Percentiles rank a stretch among this genome's conserved stretches.
Conservation (phyloP, 30 jellyfish, hydroid and myxozoan genomes). For the Nemopilema nomurai region DNA sequence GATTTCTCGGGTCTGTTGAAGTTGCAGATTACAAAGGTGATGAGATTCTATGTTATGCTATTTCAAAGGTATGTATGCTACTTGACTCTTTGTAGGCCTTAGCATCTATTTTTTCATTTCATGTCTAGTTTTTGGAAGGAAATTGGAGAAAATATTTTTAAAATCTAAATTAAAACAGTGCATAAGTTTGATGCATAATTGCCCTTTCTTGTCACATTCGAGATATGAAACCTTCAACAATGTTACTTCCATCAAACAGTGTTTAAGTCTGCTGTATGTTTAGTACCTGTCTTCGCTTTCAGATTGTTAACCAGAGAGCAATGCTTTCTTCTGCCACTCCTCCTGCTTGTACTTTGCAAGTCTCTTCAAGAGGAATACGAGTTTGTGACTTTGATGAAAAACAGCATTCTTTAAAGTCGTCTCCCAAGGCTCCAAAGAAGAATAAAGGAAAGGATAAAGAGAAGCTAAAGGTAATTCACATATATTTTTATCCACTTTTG, state of each 20-base stretch:
- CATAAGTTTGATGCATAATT: no score
- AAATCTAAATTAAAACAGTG: no score
- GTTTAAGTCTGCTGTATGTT: no score
- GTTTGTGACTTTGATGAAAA: slow-evolving; percentile 77
- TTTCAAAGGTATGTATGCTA: slow-evolving; percentile 86
- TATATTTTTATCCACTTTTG: no score
- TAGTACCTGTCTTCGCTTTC: no score
- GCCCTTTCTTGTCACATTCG: no score
- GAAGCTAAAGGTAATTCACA: slow-evolving; percentile 35
- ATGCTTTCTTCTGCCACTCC: slow-evolving; percentile 82
- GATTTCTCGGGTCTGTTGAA: slow-evolving; percentile 96
- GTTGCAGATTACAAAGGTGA: slow-evolving; percentile 94
- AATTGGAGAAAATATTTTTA: no score
- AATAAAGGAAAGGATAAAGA: slow-evolving; percentile 40
- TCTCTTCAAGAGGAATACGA: slow-evolving; percentile 77
- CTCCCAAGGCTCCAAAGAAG: slow-evolving; percentile 54
- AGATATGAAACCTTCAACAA: no score
- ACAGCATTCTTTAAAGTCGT: slow-evolving; percentile 19
- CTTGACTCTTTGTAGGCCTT: no score
- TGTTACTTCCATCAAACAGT: no score
- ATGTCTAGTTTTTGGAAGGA: no score
- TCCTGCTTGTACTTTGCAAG: slow-evolving; percentile 82
- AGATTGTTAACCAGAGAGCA: slow-evolving; percentile 89
- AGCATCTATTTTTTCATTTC: no score
- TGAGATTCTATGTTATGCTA: slow-evolving; percentile 81